A percentile compares a stretch with the other conserved stretches of the same genome.
phyloP scores from a whole-genome alignment of 1,140 invertebrate species.

The Macrocentrus cingulum region DNA sequence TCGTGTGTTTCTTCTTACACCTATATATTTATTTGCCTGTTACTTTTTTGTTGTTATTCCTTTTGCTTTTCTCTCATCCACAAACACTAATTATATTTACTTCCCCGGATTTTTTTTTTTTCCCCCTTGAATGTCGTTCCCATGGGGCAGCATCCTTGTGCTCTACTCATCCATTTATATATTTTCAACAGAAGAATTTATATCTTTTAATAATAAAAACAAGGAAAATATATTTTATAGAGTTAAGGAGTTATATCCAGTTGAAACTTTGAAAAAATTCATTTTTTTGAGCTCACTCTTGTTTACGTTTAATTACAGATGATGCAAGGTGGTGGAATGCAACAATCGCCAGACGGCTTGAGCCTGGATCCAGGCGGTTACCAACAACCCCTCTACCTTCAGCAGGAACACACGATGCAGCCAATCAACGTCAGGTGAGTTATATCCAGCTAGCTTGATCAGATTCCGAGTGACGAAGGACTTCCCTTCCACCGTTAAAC shows the following conservation, averaged over 20 bases:
- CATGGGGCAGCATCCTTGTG: too few species aligned
- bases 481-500: conserved; percentile 1
- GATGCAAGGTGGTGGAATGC: conserved; percentile 64
- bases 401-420: conserved; percentile 58
- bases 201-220: too few species aligned
- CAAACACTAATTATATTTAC: conserved; percentile 18
- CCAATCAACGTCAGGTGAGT: conserved; percentile 54
- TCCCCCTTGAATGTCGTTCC: neutral
- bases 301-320: conserved; percentile 44
- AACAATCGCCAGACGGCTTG: conserved; percentile 68
- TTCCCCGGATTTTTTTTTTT: neutral
- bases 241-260: too few species aligned
- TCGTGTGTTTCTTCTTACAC: too few species aligned
- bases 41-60: too few species aligned
- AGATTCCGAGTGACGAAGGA: conserved; percentile 12
- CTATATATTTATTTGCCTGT: too few species aligned
- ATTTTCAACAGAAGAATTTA: neutral
- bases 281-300: neutral
- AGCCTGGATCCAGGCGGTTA: conserved; percentile 68
- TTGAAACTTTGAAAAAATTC: too few species aligned
- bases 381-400: conserved; percentile 70
- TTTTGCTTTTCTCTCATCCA: conserved; percentile 1
- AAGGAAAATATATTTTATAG: neutral
- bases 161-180: too few species aligned
- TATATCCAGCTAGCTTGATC: conserved; percentile 7